phyloP scores from a whole-genome alignment of 1,140 invertebrate species.

The Melipona quadrifasciata region DNA sequence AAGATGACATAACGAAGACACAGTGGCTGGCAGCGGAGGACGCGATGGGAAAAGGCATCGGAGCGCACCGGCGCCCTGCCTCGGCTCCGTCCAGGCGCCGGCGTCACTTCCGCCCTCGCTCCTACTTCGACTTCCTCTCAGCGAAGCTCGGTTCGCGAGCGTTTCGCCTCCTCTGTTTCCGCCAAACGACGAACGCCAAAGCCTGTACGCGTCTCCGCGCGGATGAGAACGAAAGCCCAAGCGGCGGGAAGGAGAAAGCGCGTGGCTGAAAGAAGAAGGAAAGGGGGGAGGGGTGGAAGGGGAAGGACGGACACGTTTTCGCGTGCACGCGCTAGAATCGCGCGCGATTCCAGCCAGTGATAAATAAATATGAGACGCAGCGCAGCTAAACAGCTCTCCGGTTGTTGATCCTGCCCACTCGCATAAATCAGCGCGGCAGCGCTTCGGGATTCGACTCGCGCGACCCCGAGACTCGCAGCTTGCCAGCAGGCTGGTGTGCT shows the following conservation, averaged over 20 bases:
- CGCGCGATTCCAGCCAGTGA: slow-evolving; percentile 65
- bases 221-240: background rate
- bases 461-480: slow-evolving; percentile 34
- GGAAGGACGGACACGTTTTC: slow-evolving; percentile 30
- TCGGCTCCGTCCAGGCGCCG: slow-evolving; percentile 81
- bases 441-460: slow-evolving; percentile 47
- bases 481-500: background rate
- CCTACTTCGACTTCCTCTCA: slow-evolving; percentile 59
- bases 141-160: slow-evolving; percentile 48
- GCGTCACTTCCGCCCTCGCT: slow-evolving; percentile 79
- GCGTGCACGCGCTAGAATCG: slow-evolving; percentile 72
- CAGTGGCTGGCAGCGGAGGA: slow-evolving; percentile 68
- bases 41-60: slow-evolving; percentile 75
- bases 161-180: slow-evolving; percentile 48
- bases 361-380: slow-evolving; percentile 77
- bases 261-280: background rate
- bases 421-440: slow-evolving; percentile 67
- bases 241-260: slow-evolving; percentile 33
- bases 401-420: slow-evolving; percentile 75
- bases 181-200: slow-evolving; percentile 49
- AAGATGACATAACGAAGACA: slow-evolving; percentile 80
- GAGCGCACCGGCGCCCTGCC: slow-evolving; percentile 80
- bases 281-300: too few species aligned
- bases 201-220: background rate
- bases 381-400: slow-evolving; percentile 71